A percentile compares a stretch with the other conserved stretches of the same genome.
These are phyloP conservation scores for Drosophila barbarae DNA, from an alignment of 2,888 invertebrate species.

Conservation along the genomic window DNA sequence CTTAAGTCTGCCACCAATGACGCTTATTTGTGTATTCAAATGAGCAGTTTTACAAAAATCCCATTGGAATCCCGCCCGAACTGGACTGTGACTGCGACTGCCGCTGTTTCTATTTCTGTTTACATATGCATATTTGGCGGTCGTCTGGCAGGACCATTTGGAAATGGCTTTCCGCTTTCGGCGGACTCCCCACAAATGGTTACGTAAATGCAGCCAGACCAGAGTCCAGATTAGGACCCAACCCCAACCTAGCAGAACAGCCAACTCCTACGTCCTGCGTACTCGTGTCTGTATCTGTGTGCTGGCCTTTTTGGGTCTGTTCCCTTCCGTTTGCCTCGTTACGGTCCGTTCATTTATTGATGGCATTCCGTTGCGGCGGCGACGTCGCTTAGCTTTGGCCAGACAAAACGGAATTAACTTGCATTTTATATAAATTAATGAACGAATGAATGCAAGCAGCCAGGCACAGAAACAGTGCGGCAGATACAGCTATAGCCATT, in stretches of 20 bases:
- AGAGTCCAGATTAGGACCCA: constrained; percentile 35
- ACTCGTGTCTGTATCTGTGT: constrained; percentile 15
- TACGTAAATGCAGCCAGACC: constrained; percentile 55
- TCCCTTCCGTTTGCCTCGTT: constrained; percentile 21
- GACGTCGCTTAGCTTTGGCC: constrained; percentile 64
- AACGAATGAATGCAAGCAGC: constrained; percentile 65
- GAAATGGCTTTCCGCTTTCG: constrained; percentile 65
- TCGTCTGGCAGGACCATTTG: constrained; percentile 54
- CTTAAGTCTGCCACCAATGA: constrained; percentile 45
- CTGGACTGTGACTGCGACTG: constrained; percentile 32
- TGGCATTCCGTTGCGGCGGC: constrained; percentile 61
- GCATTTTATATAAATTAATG: constrained; percentile 78
- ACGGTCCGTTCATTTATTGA: constrained; percentile 68
- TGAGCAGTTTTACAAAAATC: constrained; percentile 72
- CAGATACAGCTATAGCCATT: constrained; percentile 21
- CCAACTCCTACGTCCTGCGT: constrained; percentile 15
- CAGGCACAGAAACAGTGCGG: constrained; percentile 28
- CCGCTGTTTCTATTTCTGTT: constrained; percentile 52
- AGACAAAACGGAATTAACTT: constrained; percentile 76
- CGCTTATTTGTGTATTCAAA: constrained; percentile 74
- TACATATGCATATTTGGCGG: constrained; percentile 68
- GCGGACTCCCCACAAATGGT: constrained; percentile 42
- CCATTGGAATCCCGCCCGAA: constrained; percentile 58
- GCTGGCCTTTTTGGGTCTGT: constrained; percentile 46
- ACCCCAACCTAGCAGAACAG: constrained; percentile 3